Percentiles rank a stretch among this genome's conserved stretches.
Conservation (phyloP, 2,888 invertebrate species). For the Onchidella celtica region DNA sequence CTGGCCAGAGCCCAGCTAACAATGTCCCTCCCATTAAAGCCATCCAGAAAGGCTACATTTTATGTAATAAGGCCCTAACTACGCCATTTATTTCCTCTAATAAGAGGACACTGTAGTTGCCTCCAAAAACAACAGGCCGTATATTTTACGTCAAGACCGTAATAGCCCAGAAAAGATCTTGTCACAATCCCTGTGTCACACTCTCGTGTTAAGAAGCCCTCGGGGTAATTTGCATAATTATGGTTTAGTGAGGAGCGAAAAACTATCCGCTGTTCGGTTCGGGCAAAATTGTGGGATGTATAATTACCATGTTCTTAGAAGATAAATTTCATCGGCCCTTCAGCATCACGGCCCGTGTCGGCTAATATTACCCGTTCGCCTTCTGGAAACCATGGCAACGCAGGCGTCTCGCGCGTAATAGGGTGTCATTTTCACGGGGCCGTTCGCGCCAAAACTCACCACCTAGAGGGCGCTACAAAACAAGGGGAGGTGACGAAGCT, state of each 20-base stretch:
- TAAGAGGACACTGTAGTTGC: background rate
- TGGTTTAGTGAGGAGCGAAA: conserved; percentile 31
- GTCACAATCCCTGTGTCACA: conserved; percentile 32
- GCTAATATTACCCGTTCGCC: conserved; percentile 51
- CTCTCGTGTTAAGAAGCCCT: conserved; percentile 24
- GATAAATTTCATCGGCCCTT: conserved; percentile 48
- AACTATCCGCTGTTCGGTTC: conserved; percentile 14
- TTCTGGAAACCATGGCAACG: conserved; percentile 48
- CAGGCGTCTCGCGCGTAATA: conserved; percentile 43
- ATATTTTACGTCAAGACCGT: conserved; percentile 26
- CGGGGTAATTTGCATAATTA: conserved; percentile 55
- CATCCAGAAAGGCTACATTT: background rate
- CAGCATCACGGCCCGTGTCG: conserved; percentile 35
- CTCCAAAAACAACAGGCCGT: conserved; percentile 21
- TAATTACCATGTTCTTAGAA: conserved; percentile 52
- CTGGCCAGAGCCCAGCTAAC: too few species aligned
- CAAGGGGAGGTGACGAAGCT: conserved; percentile 44
- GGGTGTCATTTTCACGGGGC: conserved; percentile 49
- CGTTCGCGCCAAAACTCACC: conserved; percentile 44
- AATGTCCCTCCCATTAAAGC: background rate
- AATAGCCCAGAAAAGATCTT: conserved; percentile 27
- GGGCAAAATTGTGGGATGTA: conserved; percentile 49
- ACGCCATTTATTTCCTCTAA: background rate
- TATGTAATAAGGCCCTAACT: background rate
- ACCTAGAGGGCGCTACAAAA: conserved; percentile 34